phyloP scores from a whole-genome alignment of 92 coral and sea anemone species.

The Desmophyllum pertusum region DNA sequence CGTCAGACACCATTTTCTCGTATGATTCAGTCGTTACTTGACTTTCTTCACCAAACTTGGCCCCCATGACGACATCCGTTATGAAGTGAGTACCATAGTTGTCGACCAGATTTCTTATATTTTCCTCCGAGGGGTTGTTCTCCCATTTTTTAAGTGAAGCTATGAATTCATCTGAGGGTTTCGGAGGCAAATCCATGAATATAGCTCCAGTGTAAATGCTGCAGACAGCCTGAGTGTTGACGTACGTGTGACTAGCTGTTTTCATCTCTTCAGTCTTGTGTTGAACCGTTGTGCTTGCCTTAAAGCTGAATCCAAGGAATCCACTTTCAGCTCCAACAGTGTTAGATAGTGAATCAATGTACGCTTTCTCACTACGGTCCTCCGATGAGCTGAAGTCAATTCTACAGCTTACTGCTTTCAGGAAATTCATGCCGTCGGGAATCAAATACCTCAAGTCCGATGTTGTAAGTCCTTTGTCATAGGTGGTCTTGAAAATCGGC shows the following conservation, averaged over 20 bases:
- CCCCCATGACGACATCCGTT: slow-evolving; percentile 33
- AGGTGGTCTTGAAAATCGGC: slow-evolving; percentile 36
- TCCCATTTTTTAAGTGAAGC: slow-evolving; percentile 10
- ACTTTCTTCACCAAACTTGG: slow-evolving; percentile 44
- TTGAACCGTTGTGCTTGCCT: slow-evolving; percentile 19
- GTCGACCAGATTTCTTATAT: slow-evolving; percentile 15
- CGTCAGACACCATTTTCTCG: slow-evolving; percentile 18
- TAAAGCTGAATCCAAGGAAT: slow-evolving; percentile 5
- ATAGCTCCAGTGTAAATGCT: slow-evolving; percentile 23
- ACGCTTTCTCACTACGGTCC: slow-evolving; percentile 9
- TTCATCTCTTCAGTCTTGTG: slow-evolving; percentile 2
- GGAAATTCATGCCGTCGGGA: slow-evolving; percentile 37
- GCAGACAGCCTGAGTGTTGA: slow-evolving; percentile 21
- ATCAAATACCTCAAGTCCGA: slow-evolving; percentile 24
- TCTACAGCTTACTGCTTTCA: slow-evolving; percentile 11
- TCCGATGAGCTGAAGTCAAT: slow-evolving; percentile 3
- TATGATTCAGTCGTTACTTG: slow-evolving; percentile 28
- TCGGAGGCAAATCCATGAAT: slow-evolving; percentile 15
- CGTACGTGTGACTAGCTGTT: background rate
- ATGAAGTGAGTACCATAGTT: slow-evolving; percentile 36
- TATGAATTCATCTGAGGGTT: background rate
- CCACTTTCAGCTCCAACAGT: background rate
- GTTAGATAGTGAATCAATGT: slow-evolving; percentile 17
- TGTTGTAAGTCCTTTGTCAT: background rate
- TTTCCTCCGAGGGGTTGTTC: slow-evolving; percentile 22